Conservation (phyloP, 2,888 invertebrate species). For the Ptilodon capucinus region DNA sequence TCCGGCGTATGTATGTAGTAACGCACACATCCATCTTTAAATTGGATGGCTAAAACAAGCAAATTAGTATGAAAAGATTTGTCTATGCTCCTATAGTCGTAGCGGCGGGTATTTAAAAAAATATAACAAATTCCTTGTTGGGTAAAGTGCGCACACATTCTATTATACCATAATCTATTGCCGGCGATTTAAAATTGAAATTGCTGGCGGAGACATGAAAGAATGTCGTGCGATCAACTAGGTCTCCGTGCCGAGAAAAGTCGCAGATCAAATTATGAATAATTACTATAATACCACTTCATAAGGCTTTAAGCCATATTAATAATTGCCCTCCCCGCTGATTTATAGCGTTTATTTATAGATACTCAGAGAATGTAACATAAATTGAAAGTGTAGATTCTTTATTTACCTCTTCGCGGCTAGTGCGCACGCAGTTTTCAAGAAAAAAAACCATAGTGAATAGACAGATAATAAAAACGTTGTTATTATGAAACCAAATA, state of each 20-base stretch:
- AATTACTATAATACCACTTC: conserved; percentile 34
- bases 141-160: conserved; percentile 17
- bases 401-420: neutral
- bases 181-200: conserved; percentile 32
- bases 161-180: conserved; percentile 28
- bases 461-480: too few species aligned
- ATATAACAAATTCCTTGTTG: conserved; percentile 18
- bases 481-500: too few species aligned
- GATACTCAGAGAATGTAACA: neutral
- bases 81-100: too few species aligned
- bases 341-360: conserved; percentile 29
- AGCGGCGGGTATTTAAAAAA: conserved; percentile 14
- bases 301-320: conserved; percentile 25
- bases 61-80: too few species aligned
- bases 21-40: too few species aligned
- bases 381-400: neutral
- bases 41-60: too few species aligned
- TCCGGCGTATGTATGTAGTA: too few species aligned
- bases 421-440: neutral
- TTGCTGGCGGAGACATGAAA: conserved; percentile 15
- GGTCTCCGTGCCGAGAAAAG: conserved; percentile 29
- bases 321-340: conserved; percentile 27
- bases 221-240: conserved; percentile 29
- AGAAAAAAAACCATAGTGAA: too few species aligned
- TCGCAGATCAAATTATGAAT: conserved; percentile 38